A percentile compares a stretch with the other conserved stretches of the same genome.
Conservation (phyloP, 2,797 vertebrate species). For the Muscicapa striata region DNA sequence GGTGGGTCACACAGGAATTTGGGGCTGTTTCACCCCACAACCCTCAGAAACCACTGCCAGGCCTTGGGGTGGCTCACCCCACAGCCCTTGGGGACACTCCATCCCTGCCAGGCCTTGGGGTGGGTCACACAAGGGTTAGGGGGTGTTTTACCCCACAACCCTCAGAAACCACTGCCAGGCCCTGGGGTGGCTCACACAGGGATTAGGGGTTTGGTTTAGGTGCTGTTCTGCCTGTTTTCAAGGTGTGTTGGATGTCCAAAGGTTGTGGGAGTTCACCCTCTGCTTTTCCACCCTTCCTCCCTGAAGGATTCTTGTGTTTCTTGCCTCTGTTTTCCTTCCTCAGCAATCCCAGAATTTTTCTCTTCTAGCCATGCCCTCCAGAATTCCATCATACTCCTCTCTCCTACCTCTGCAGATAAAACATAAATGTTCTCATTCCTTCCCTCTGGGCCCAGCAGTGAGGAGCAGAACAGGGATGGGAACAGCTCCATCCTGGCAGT, state of each 20-base stretch:
- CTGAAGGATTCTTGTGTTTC: neutral
- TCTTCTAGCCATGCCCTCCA: neutral
- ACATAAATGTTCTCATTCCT: fast-evolving
- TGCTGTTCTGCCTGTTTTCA: neutral
- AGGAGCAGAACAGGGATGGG: neutral
- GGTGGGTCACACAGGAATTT: too few relatives aligned
- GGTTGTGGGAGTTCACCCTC: neutral
- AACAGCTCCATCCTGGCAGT: neutral
- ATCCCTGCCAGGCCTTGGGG: too few relatives aligned
- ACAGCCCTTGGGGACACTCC: too few relatives aligned
- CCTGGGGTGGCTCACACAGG: neutral
- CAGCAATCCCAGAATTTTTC: neutral
- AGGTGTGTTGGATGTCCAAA: neutral
- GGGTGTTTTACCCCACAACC: too few relatives aligned
- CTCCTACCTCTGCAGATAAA: neutral
- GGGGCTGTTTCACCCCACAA: too few relatives aligned
- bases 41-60: too few relatives aligned
- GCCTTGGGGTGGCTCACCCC: too few relatives aligned
- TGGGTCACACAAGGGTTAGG: too few relatives aligned
- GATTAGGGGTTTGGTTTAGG: neutral
- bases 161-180: too few relatives aligned
- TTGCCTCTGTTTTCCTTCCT: neutral
- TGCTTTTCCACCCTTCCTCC: neutral
- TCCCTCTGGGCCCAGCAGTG: neutral
- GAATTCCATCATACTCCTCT: neutral